A percentile compares a stretch with the other conserved stretches of the same genome.
These are phyloP conservation scores for Carcina quercana DNA, from an alignment of 2,888 invertebrate species.

Conservation along the genomic window DNA sequence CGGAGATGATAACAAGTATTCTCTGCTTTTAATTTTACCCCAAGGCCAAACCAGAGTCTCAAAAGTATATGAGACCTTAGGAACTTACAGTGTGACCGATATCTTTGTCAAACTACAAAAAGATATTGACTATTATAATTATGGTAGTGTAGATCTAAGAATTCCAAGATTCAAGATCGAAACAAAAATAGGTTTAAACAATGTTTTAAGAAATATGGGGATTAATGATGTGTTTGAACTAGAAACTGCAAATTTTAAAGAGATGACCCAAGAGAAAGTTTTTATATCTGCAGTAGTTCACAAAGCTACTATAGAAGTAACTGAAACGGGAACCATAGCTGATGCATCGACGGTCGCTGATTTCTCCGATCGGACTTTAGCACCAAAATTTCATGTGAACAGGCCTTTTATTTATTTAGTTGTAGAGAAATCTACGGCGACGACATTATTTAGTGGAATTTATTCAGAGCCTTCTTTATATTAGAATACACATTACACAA, in stretches of 20 bases:
- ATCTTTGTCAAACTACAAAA: slow-evolving; percentile 62
- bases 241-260: slow-evolving; percentile 67
- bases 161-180: slow-evolving; percentile 77
- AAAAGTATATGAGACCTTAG: slow-evolving; percentile 68
- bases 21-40: slow-evolving; percentile 79
- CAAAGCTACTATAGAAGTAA: slow-evolving; percentile 82
- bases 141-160: slow-evolving; percentile 76
- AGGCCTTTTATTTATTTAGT: slow-evolving; percentile 80
- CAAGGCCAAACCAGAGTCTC: slow-evolving; percentile 60
- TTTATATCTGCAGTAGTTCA: slow-evolving; percentile 79
- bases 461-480: slow-evolving; percentile 58
- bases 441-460: slow-evolving; percentile 78
- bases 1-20: slow-evolving; percentile 65
- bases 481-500: too few species aligned
- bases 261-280: slow-evolving; percentile 68
- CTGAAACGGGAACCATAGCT: slow-evolving; percentile 83
- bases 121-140: slow-evolving; percentile 61
- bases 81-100: slow-evolving; percentile 49
- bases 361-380: slow-evolving; percentile 67
- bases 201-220: slow-evolving; percentile 76
- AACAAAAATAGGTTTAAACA: slow-evolving; percentile 75
- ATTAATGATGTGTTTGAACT: slow-evolving; percentile 78
- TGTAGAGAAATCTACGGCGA: slow-evolving; percentile 76
- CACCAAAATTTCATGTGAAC: slow-evolving; percentile 77
- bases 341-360: slow-evolving; percentile 71